Percentiles rank a stretch among this genome's conserved stretches.
Evolutionary conservation across 2,888 invertebrate genomes (phyloP).

Genomic region (Leptinotarsa peninsularis): DNA sequence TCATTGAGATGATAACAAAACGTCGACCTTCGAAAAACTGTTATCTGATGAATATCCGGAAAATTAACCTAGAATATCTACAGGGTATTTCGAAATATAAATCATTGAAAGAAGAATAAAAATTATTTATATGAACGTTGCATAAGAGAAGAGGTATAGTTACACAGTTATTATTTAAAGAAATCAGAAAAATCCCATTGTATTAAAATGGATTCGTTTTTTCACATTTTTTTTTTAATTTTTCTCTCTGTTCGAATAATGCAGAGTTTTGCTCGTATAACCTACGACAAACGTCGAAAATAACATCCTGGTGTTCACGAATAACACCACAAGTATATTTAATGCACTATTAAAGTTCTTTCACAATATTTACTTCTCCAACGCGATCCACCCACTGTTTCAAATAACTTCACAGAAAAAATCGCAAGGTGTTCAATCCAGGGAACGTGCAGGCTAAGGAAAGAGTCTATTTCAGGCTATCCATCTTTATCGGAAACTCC

Average conservation of each 20-base stretch:
- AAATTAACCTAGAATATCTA: not conserved
- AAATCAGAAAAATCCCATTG: no score
- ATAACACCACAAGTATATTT: not conserved
- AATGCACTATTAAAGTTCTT: not conserved
- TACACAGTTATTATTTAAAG: no score
- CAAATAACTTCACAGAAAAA: not conserved
- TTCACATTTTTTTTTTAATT: not conserved
- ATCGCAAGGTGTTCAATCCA: not conserved
- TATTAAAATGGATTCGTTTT: not conserved
- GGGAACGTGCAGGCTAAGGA: not conserved
- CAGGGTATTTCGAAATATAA: not conserved
- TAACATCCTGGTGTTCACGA: not conserved
- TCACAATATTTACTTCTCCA: not conserved
- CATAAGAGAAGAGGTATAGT: no score
- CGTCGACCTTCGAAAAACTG: no score
- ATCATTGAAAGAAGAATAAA: not conserved
- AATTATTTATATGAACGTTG: no score
- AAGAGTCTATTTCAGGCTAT: not conserved
- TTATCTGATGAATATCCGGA: no score
- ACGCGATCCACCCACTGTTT: not conserved
- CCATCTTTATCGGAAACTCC: not conserved
- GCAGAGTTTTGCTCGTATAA: not conserved
- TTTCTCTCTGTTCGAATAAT: not conserved
- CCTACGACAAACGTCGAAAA: not conserved
- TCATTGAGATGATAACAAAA: no score